Base-by-base conservation (phyloP, 2,113 vertebrate genomes). In the Xyrauchen texanus region DNA sequence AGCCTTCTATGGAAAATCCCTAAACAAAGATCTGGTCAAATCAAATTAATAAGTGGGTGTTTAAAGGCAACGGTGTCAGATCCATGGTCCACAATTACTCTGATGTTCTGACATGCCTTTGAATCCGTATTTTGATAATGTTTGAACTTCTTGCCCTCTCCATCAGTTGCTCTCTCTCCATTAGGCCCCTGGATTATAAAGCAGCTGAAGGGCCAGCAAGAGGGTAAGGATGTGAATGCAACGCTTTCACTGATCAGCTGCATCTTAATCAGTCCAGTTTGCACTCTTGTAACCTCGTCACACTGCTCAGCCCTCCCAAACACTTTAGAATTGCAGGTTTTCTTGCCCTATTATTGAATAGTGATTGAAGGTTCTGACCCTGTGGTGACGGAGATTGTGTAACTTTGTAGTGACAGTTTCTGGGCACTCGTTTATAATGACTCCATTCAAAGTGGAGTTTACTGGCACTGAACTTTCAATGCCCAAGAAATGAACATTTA, bases 291-390 rank as follows among this genome's bases (percentile, higher is more conserved):
- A 81, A 70, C 75, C 70, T 66, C 51, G 75, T 77, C 49, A 81
- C 47, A 69, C 10, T 7, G 46, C 46, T 77, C 68, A 74, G 21
- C 65, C 64, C 71, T 58, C 60, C 73, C 69, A 44, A 63, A 69
- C 57, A 45, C 55, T 8, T 34, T 53, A 53, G 16, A 81, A 69
- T 70, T 58, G 46, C 34, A 76, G 67, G 47, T 45, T 80, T 77
- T 77, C 51, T 73, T 81, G 78, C 51, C 68, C 62, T 8, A 67
- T 57, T 72, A 77, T 71, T 67, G 45, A 63, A 44, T 7, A 81
- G 57, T 73, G 78, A 81, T 78, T 77, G 68, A 83, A 79, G 53
- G 53, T 67, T 73, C 58, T 77, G 65, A 68, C 74, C 79, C 68
- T 81, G 68, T 13, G 60, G 6, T 83, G 78, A 80, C 77, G 68